Conservation (phyloP, 2,113 vertebrate genomes). For the Peromyscus polionotus region DNA sequence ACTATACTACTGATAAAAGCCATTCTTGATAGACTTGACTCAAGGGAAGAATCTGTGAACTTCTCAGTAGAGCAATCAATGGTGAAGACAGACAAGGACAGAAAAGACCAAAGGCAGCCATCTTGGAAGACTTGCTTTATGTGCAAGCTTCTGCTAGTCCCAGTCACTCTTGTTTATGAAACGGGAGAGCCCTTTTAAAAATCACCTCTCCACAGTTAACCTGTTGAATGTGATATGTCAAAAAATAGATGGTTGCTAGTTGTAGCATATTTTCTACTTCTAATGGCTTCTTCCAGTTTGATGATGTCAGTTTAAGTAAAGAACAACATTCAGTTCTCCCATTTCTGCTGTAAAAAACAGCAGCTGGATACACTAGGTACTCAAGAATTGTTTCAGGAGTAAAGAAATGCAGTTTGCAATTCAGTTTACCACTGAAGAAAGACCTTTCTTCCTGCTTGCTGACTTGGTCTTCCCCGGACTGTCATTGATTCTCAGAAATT, state of each 20-base stretch:
- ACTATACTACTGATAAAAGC: neutral
- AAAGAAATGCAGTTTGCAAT: conserved; percentile 19
- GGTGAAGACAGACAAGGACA: neutral
- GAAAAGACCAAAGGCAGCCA: neutral
- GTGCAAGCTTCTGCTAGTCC: neutral
- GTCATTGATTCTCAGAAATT: neutral
- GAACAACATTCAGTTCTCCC: neutral
- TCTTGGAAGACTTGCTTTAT: neutral
- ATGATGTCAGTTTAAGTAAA: neutral
- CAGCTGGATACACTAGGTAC: neutral
- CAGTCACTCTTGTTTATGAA: neutral
- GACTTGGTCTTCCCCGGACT: neutral
- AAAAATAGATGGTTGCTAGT: neutral
- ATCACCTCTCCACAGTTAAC: neutral
- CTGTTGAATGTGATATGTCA: neutral
- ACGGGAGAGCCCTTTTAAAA: neutral
- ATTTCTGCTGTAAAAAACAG: neutral
- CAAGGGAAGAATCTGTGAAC: neutral
- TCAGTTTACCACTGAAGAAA: conserved; percentile 15
- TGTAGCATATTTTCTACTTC: neutral
- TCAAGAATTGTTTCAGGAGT: conserved; percentile 25
- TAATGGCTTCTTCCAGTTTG: neutral
- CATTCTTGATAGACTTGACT: neutral
- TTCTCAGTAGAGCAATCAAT: neutral
- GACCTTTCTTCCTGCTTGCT: neutral